Evolutionary conservation across 1,140 invertebrate species (phyloP).

Genomic region (Drosophila takahashii): DNA sequence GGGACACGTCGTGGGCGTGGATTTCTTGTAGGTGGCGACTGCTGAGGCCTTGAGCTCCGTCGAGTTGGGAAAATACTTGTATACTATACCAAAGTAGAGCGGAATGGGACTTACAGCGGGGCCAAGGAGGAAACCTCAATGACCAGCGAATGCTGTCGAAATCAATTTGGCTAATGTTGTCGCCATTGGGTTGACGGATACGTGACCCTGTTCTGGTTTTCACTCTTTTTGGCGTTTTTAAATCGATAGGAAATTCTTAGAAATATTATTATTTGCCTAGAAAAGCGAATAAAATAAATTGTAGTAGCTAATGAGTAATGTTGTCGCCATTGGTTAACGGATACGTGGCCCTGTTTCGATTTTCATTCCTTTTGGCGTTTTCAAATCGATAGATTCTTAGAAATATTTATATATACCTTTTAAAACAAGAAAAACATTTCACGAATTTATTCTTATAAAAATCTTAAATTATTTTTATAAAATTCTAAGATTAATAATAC

Average conservation of each 20-base stretch:
- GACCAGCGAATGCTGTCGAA: conserved; percentile 60
- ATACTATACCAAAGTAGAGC: not conserved
- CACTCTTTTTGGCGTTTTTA: not conserved
- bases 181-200: conserved; percentile 32
- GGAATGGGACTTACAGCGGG: not conserved
- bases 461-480: no score
- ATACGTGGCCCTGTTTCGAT: not conserved
- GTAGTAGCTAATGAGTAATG: no score
- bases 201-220: conserved; percentile 2
- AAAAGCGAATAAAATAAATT: no score
- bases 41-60: conserved; percentile 41
- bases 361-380: not conserved
- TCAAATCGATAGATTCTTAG: not conserved
- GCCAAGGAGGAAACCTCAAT: conserved; percentile 29
- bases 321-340: conserved; percentile 53
- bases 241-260: no score
- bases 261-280: no score
- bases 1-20: conserved; percentile 59
- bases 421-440: no score
- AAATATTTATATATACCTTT: no score
- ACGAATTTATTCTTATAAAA: no score
- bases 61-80: not conserved
- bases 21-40: conserved; percentile 28
- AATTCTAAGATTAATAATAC: no score
- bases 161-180: conserved; percentile 81